A percentile compares a stretch with the other conserved stretches of the same genome.
Conservation (phyloP, 2,113 vertebrate genomes). For the Pycnonotus jocosus region DNA sequence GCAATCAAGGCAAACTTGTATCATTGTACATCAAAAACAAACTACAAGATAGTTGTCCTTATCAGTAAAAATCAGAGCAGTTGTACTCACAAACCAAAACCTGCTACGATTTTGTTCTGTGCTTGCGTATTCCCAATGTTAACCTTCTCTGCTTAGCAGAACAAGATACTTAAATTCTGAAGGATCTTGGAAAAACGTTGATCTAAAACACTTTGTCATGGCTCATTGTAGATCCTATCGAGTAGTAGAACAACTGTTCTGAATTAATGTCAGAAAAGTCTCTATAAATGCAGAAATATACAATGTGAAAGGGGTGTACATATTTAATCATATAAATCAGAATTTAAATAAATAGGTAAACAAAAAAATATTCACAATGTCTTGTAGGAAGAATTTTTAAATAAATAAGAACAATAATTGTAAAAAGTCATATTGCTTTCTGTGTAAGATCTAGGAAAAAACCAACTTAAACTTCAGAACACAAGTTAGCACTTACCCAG, state of each 20-base stretch:
- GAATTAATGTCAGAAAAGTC: not conserved
- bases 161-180: not conserved
- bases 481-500: not conserved
- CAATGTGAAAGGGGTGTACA: not conserved
- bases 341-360: not conserved
- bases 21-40: not conserved
- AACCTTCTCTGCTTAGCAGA: not conserved
- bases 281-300: not conserved
- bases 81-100: not conserved
- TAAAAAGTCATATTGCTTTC: not conserved
- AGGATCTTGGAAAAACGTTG: not conserved
- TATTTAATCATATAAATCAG: not conserved
- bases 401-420: not conserved
- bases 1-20: not conserved
- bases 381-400: not conserved
- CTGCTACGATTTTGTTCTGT: not conserved
- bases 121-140: rapidly evolving
- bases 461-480: not conserved
- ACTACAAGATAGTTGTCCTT: not conserved
- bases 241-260: not conserved
- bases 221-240: not conserved
- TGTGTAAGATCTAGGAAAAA: not conserved
- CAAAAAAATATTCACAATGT: not conserved
- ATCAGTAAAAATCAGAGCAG: not conserved
- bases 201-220: not conserved